Evolutionary conservation across 2,888 invertebrate species (phyloP), one percentile per base, ranked within the genome.

Genomic region (Apomyelois bistriatella): DNA sequence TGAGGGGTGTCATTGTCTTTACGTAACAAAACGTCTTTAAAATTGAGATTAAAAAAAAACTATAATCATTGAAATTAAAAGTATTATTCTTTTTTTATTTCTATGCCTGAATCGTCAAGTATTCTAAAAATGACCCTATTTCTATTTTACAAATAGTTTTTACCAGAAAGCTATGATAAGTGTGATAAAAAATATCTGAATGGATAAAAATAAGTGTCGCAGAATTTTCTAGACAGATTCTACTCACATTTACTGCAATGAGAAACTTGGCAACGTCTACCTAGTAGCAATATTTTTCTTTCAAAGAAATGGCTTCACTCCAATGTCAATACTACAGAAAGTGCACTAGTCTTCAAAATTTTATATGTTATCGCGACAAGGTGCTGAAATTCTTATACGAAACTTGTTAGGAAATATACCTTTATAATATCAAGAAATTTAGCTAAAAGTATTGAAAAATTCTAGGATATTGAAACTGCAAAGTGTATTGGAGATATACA

Each of bases 261-360:
- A 54, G 61, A 62, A 72, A 78, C 75, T 81, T 81, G 79, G 78
- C 77, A 76, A 65, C 62, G 58, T 67, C 62, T 65, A 56, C 66
- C 56, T 59, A 59, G 63, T 60, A 66, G 61, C 66, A 61, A 65
- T 72, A 76, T 74, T 75, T 76, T 74, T 69, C 69, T 68, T 62
- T 57, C 55, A 55, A 57, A 65, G 59, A 65, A 69, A 72, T 70
- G 63, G 67, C 68, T 58, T 61, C 63, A 65, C 56, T 70, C 61
- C 61, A 63, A 61, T 63, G 65, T 64, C 61, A 62, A 68, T 66
- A 56, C 52, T 56, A 58, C 38, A 48, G 46, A 56, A 56, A 58
- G 58, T 56, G 53, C 53, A 53, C 53, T 53, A 42, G 56, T 58
- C 53, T 49, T 36, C 48, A 48, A 55, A 60, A 57, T 56, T 57